Percentiles rank a stretch among this genome's conserved stretches.
Conservation (phyloP, 2,113 vertebrate genomes). For the Heteronetta atricapilla region DNA sequence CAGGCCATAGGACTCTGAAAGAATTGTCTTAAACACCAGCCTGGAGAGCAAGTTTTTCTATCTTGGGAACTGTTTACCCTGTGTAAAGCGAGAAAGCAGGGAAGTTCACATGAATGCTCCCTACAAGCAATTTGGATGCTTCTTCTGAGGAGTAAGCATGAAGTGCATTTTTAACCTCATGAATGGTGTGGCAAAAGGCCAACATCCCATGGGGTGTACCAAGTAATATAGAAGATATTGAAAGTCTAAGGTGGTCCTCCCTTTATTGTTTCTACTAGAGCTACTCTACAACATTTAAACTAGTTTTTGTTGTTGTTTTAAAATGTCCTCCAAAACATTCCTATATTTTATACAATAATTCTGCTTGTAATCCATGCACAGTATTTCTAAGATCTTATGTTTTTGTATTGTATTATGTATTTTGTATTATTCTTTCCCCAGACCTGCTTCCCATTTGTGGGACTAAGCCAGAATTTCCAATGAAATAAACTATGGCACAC, state of each 20-base stretch:
- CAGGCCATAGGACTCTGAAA: neutral
- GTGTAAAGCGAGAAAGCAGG: accelerated
- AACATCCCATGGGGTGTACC: neutral
- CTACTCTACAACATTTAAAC: neutral
- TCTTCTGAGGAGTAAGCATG: neutral
- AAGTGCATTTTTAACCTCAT: neutral
- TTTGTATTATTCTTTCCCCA: neutral
- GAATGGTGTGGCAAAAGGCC: neutral
- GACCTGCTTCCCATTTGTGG: neutral
- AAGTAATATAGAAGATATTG: neutral
- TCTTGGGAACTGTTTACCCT: neutral
- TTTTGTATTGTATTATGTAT: neutral
- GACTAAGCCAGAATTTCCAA: neutral
- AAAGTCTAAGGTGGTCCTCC: neutral
- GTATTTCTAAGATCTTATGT: neutral
- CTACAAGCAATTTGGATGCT: neutral
- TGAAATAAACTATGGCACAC: neutral
- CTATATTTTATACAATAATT: neutral
- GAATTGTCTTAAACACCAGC: neutral
- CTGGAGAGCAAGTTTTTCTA: neutral
- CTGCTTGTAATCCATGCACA: neutral
- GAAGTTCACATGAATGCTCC: neutral
- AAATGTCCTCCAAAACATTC: neutral
- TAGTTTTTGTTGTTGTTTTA: neutral
- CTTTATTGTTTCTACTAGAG: neutral